These are phyloP conservation scores for Lasioglossum leucozonium DNA, from an alignment of 2,888 invertebrate genomes.

Conservation along the genomic window DNA sequence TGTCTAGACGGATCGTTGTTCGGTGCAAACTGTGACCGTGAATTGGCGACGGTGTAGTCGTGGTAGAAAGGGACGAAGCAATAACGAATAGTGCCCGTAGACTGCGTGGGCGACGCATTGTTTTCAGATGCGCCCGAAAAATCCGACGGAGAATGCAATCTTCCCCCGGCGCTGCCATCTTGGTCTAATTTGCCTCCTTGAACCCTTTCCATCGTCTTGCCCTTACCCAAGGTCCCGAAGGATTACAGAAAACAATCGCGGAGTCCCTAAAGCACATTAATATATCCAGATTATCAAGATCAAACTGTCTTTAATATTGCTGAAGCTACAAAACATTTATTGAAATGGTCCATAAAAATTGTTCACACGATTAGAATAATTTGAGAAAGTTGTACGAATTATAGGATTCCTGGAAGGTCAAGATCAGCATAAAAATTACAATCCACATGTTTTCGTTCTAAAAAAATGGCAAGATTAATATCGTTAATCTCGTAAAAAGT, in stretches of 20 bases:
- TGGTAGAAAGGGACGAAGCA: constrained; percentile 59
- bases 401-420: not conserved
- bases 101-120: constrained; percentile 61
- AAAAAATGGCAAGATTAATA: too few relatives aligned
- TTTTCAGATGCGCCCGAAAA: constrained; percentile 57
- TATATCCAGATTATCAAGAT: not conserved
- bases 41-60: constrained; percentile 58
- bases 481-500: not conserved
- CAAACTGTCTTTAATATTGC: too few relatives aligned
- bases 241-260: not conserved
- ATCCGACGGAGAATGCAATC: constrained; percentile 46
- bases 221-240: not conserved
- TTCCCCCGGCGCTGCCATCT: constrained; percentile 17
- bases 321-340: too few relatives aligned
- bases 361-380: not conserved
- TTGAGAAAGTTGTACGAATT: not conserved
- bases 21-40: constrained; percentile 75
- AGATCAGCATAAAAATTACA: not conserved
- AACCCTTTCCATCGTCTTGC: not conserved
- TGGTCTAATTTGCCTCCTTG: constrained; percentile 14
- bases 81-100: constrained; percentile 60
- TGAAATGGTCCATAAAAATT: not conserved
- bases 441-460: too few relatives aligned
- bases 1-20: constrained; percentile 81
- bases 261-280: not conserved